Conservation (phyloP, 2,113 vertebrate genomes). For the Petrocephalus zakoni region DNA sequence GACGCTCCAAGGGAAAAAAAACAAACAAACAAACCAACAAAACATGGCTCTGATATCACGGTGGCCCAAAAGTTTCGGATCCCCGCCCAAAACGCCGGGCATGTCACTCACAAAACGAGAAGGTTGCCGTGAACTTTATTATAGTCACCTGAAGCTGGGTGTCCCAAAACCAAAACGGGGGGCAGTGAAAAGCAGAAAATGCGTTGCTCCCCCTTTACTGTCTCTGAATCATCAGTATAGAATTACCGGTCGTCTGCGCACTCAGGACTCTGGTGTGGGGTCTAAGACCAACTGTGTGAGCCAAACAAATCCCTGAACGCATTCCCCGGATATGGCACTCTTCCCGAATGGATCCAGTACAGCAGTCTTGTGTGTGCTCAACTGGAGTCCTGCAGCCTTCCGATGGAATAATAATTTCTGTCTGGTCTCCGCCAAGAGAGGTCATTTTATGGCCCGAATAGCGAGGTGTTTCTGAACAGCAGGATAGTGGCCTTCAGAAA, state of each 20-base stretch:
- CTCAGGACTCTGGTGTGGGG: not conserved
- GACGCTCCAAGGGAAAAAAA: not conserved
- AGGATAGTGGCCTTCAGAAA: not conserved
- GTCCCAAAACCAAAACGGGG: not conserved
- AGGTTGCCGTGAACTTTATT: not conserved
- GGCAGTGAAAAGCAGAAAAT: not conserved
- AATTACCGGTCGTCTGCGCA: not conserved
- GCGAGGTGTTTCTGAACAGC: not conserved
- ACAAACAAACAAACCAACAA: not conserved
- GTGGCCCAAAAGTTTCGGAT: not conserved
- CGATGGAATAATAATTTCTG: not conserved
- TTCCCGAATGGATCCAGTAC: not conserved
- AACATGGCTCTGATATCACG: not conserved
- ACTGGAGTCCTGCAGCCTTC: not conserved
- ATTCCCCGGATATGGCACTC: not conserved
- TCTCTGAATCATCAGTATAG: no score
- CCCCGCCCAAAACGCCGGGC: not conserved
- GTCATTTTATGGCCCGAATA: not conserved
- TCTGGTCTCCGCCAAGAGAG: not conserved
- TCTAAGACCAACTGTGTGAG: not conserved
- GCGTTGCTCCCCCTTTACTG: not conserved
- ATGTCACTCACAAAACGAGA: not conserved
- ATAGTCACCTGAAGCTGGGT: not conserved
- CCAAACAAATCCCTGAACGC: not conserved
- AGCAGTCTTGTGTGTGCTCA: not conserved